Percentiles rank a stretch among this genome's conserved stretches.
Conservation (phyloP, 2,888 invertebrate species). For the Crioceris asparagi region DNA sequence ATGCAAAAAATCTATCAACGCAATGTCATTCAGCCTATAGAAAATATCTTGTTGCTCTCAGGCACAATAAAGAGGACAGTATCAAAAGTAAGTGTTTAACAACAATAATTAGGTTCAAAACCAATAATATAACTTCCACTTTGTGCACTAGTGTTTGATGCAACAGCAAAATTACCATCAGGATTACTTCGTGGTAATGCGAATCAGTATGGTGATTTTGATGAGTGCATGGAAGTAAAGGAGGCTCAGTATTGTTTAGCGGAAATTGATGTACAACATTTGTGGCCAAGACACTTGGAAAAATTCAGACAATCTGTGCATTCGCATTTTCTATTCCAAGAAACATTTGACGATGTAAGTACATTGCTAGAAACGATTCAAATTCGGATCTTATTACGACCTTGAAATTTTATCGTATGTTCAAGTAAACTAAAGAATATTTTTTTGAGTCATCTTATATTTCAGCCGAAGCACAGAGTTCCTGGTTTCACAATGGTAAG, state of each 20-base stretch:
- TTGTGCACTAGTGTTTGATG: conserved; percentile 37
- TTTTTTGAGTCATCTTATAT: background rate
- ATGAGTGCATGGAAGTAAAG: conserved; percentile 30
- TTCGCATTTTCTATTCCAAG: conserved; percentile 52
- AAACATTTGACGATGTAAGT: conserved; percentile 58
- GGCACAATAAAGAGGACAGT: too few species aligned
- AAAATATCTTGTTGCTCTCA: too few species aligned
- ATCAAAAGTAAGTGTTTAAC: too few species aligned
- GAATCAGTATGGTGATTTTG: conserved; percentile 38
- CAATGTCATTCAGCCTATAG: too few species aligned
- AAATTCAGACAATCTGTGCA: conserved; percentile 44
- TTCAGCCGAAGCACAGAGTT: conserved; percentile 58
- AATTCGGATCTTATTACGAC: too few species aligned
- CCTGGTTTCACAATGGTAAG: conserved; percentile 55
- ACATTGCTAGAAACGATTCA: too few species aligned
- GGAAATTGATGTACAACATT: conserved; percentile 43
- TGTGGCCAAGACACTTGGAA: conserved; percentile 40
- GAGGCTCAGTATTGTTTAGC: conserved; percentile 52
- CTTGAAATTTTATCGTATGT: too few species aligned
- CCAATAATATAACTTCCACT: too few species aligned
- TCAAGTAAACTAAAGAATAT: too few species aligned
- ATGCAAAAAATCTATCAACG: too few species aligned
- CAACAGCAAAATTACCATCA: conserved; percentile 36
- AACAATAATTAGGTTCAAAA: too few species aligned
- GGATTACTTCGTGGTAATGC: conserved; percentile 37